A percentile compares a stretch with the other conserved stretches of the same genome.
Evolutionary conservation across 2,888 invertebrate genomes (phyloP).

Genomic region (Caenorhabditis becei): DNA sequence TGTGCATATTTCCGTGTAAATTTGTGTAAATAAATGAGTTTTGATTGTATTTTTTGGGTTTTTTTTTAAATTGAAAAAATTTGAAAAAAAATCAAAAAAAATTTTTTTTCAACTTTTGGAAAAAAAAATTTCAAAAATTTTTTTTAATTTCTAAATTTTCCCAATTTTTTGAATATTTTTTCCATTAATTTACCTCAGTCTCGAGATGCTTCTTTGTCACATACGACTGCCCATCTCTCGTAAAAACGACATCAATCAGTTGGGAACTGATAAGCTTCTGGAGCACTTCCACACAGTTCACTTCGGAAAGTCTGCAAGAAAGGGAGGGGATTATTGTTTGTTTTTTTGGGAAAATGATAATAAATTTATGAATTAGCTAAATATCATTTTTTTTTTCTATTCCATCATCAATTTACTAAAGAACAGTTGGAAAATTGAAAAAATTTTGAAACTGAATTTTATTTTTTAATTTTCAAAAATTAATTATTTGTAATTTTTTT

Average conservation of each 20-base stretch:
- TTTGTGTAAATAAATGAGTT: no score
- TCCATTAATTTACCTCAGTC: slow-evolving; percentile 85
- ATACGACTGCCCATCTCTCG: slow-evolving; percentile 97
- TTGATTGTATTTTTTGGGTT: neutral
- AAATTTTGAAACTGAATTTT: no score
- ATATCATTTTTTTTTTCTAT: no score
- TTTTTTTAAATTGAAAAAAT: slow-evolving; percentile 1
- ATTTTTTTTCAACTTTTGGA: no score
- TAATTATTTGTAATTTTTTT: no score
- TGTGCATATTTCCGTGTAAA: no score
- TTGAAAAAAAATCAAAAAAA: neutral
- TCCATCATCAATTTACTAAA: no score
- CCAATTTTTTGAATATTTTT: neutral
- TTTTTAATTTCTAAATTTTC: neutral
- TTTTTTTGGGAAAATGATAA: no score
- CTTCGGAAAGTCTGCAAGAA: slow-evolving; percentile 90
- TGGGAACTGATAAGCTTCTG: slow-evolving; percentile 90
- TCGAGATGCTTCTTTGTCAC: slow-evolving; percentile 92
- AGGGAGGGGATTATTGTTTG: neutral
- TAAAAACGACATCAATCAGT: slow-evolving; percentile 92
- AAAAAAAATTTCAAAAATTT: slow-evolving; percentile 9
- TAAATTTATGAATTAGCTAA: no score
- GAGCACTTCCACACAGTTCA: slow-evolving; percentile 97
- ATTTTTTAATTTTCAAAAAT: no score
- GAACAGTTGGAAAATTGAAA: no score